A percentile compares a stretch with the other conserved stretches of the same genome.
These are phyloP conservation scores for Dasysyrphus albostriatus DNA, from an alignment of 2,888 invertebrate species.

Conservation along the genomic window DNA sequence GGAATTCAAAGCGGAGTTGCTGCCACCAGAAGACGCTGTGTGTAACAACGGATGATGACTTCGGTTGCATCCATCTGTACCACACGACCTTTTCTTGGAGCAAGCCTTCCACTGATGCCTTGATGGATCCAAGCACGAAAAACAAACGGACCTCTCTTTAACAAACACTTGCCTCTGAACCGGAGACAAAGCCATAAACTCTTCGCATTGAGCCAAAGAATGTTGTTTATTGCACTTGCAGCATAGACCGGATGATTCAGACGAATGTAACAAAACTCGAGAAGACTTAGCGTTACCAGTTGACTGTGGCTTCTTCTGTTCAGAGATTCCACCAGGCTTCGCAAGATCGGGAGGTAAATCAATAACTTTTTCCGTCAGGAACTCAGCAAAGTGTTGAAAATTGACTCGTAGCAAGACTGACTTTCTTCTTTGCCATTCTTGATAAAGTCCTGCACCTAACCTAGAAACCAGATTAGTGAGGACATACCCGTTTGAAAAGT, in stretches of 20 bases:
- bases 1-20: too few relatives aligned
- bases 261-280: background rate
- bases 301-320: too few relatives aligned
- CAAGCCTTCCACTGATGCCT: conserved; percentile 29
- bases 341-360: too few relatives aligned
- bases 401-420: background rate
- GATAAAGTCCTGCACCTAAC: conserved; percentile 11
- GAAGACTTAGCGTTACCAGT: background rate
- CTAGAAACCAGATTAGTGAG: conserved; percentile 1
- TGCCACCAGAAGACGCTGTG: too few relatives aligned
- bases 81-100: background rate
- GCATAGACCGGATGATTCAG: background rate
- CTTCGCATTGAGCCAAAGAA: background rate
- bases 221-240: conserved; percentile 22
- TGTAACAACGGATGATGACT: background rate
- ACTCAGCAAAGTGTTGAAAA: background rate
- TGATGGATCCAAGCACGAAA: conserved; percentile 13
- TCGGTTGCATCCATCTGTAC: background rate
- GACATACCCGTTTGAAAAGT: conserved; percentile 16
- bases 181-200: background rate
- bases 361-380: background rate
- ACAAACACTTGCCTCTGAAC: background rate
- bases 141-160: conserved; percentile 12
- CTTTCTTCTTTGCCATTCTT: conserved; percentile 16
- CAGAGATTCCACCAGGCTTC: too few relatives aligned